phyloP scores from a whole-genome alignment of 1,140 invertebrate species.

The Aphidius ervi region DNA sequence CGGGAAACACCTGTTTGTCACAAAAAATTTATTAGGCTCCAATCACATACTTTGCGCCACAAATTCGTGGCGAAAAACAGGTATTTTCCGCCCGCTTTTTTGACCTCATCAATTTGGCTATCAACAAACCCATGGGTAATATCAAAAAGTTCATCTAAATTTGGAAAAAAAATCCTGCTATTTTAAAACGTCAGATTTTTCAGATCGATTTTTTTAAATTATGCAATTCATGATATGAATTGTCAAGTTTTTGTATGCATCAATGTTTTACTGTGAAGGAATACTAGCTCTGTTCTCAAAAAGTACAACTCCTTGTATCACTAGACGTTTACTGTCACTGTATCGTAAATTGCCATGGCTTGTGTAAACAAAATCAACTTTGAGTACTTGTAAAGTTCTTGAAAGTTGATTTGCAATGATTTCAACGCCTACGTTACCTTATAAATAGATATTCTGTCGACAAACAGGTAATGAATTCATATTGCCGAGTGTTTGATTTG shows the following conservation, averaged over 20 bases:
- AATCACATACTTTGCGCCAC: too few species aligned
- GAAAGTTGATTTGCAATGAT: slow-evolving; percentile 28
- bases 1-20: too few species aligned
- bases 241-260: slow-evolving; percentile 23
- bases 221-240: slow-evolving; percentile 22
- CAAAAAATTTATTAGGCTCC: too few species aligned
- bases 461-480: not conserved
- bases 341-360: slow-evolving; percentile 18
- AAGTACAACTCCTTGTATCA: slow-evolving; percentile 23
- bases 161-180: slow-evolving; percentile 7
- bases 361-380: slow-evolving; percentile 25
- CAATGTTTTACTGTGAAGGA: slow-evolving; percentile 19
- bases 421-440: slow-evolving; percentile 22
- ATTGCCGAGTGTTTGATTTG: not conserved
- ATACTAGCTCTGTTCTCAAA: slow-evolving; percentile 26
- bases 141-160: slow-evolving; percentile 18
- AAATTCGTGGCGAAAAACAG: too few species aligned
- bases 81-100: too few species aligned
- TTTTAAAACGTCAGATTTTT: slow-evolving; percentile 15
- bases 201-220: slow-evolving; percentile 20
- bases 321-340: slow-evolving; percentile 21
- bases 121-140: slow-evolving; percentile 18
- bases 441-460: slow-evolving; percentile 24
- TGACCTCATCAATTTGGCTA: slow-evolving; percentile 11
- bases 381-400: slow-evolving; percentile 24